phyloP scores from a whole-genome alignment of 2,113 vertebrate species.

The Chlorodrepanis virens region DNA sequence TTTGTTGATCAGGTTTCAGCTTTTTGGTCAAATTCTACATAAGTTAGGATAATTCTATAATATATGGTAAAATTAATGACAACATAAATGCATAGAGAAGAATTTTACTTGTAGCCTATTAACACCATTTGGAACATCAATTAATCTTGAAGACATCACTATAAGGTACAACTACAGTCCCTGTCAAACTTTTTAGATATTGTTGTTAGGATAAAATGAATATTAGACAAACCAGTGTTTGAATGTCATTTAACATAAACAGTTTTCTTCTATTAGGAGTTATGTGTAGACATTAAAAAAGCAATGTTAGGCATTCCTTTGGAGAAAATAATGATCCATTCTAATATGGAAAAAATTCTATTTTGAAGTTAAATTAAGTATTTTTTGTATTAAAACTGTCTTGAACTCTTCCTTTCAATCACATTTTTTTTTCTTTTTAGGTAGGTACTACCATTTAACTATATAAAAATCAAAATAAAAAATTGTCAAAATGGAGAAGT shows the following conservation, averaged over 20 bases:
- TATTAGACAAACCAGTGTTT: not conserved
- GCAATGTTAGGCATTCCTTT: not conserved
- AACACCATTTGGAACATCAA: not conserved
- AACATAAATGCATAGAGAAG: not conserved
- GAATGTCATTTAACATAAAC: not conserved
- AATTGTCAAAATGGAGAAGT: not conserved
- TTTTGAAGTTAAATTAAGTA: not conserved
- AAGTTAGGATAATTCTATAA: not conserved
- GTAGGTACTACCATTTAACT: not conserved
- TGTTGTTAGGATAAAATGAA: not conserved
- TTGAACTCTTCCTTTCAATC: not conserved
- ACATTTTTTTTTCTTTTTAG: not conserved
- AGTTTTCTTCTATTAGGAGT: not conserved
- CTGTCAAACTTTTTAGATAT: not conserved
- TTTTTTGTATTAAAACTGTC: not conserved
- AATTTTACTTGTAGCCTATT: not conserved
- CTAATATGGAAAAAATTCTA: not conserved
- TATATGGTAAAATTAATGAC: not conserved
- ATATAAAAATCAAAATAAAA: not conserved
- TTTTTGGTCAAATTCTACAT: not conserved
- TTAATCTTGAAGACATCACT: not conserved
- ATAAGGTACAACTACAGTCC: not conserved
- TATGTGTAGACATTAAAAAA: not conserved
- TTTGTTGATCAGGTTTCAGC: not conserved
- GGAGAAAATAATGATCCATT: not conserved